Percentiles rank a stretch among this genome's conserved stretches.
These are phyloP conservation scores for Thaumatotibia leucotreta DNA, from an alignment of 1,140 invertebrate genomes.

Conservation along the genomic window DNA sequence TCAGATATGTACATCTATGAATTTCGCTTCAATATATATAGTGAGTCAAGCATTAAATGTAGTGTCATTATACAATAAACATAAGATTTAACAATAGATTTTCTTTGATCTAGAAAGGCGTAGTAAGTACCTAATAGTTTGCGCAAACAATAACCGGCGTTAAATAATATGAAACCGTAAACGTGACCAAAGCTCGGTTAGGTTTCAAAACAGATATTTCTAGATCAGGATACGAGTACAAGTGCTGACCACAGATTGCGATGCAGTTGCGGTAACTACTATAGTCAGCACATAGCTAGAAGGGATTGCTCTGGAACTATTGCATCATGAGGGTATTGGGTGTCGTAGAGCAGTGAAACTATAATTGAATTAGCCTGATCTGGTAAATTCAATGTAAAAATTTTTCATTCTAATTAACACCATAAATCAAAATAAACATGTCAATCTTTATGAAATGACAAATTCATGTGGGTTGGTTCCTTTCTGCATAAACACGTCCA, in stretches of 20 bases:
- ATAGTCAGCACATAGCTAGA: not conserved
- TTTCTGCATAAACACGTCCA: too few species aligned
- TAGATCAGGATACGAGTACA: slow-evolving; percentile 28
- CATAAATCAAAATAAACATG: too few species aligned
- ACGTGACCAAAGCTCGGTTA: slow-evolving; percentile 35
- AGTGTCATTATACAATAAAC: too few species aligned
- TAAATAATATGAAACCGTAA: slow-evolving; percentile 21
- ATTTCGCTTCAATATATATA: too few species aligned
- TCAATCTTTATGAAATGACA: too few species aligned
- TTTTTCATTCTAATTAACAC: too few species aligned
- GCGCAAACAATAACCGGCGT: slow-evolving; percentile 7
- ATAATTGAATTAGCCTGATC: too few species aligned
- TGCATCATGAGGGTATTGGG: not conserved
- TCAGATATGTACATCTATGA: too few species aligned
- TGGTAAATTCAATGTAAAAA: too few species aligned
- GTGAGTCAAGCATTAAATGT: too few species aligned
- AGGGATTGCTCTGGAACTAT: not conserved
- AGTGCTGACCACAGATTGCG: slow-evolving; percentile 10
- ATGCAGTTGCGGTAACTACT: not conserved
- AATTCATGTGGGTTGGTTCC: too few species aligned
- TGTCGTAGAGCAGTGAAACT: not conserved
- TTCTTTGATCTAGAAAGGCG: not conserved
- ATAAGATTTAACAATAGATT: not conserved
- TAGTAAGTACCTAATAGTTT: not conserved
- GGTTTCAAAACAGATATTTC: slow-evolving; percentile 49